Conservation (phyloP, 1,140 invertebrate species). For the Meteorus sp. region DNA sequence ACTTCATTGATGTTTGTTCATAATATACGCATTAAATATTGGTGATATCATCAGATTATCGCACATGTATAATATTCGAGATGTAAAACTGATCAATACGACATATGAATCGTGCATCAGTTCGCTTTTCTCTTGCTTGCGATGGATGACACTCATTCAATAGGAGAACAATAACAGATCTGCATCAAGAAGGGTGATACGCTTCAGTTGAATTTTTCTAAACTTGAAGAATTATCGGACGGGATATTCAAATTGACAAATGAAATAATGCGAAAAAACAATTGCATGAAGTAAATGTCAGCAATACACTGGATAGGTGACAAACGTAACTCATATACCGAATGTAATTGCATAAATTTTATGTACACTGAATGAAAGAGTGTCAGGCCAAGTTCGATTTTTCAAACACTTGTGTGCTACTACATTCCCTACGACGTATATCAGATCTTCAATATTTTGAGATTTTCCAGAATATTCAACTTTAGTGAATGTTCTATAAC, state of each 20-base stretch:
- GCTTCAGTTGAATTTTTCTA: too few relatives aligned
- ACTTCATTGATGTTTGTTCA: too few relatives aligned
- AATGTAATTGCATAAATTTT: slow-evolving; percentile 17
- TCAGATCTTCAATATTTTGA: neutral
- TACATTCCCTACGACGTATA: neutral
- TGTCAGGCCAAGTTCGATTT: neutral
- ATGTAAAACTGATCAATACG: too few relatives aligned
- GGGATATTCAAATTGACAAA: slow-evolving; percentile 19
- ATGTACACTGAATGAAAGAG: slow-evolving; percentile 16
- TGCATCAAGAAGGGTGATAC: too few relatives aligned
- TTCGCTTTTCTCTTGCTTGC: too few relatives aligned
- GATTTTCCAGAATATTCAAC: neutral
- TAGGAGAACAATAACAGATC: too few relatives aligned
- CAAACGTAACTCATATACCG: neutral
- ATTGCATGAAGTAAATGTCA: slow-evolving; percentile 20
- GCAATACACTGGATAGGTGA: neutral
- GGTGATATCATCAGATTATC: too few relatives aligned
- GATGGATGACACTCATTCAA: too few relatives aligned
- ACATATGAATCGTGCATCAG: too few relatives aligned
- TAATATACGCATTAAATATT: too few relatives aligned
- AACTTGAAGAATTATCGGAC: too few relatives aligned
- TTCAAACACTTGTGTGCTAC: neutral
- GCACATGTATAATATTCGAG: too few relatives aligned
- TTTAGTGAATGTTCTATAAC: neutral
- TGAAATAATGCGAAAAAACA: slow-evolving; percentile 20